Conservation (phyloP, 2,113 vertebrate genomes). For the Blennius ocellaris region DNA sequence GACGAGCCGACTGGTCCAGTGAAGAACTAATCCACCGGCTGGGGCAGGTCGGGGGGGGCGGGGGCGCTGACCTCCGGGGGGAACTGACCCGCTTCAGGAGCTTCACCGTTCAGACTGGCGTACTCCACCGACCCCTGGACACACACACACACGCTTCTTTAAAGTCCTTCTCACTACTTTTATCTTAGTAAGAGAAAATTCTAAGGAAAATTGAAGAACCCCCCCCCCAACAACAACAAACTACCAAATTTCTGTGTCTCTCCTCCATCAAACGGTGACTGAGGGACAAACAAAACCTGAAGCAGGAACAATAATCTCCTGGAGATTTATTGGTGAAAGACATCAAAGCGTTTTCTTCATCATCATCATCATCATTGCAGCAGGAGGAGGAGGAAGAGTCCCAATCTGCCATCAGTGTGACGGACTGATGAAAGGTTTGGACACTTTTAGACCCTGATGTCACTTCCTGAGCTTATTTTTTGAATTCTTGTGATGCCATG, state of each 20-base stretch:
- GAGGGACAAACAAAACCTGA: too few species aligned
- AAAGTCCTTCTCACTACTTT: too few species aligned
- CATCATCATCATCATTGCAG: too few species aligned
- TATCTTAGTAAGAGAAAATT: too few species aligned
- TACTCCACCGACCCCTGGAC: constrained; percentile 77
- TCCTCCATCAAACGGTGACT: too few species aligned
- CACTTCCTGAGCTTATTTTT: constrained; percentile 56
- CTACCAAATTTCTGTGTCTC: too few species aligned
- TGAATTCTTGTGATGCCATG: constrained; percentile 37
- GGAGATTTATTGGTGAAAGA: too few species aligned
- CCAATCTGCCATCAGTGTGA: constrained; percentile 19
- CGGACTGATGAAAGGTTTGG: constrained; percentile 11
- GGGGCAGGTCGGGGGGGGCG: constrained; percentile 51
- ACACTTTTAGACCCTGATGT: constrained; percentile 35
- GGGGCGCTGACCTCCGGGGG: too few species aligned
- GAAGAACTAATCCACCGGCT: constrained; percentile 63
- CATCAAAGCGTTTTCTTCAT: too few species aligned
- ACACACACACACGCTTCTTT: constrained; percentile 48
- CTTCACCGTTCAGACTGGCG: constrained; percentile 68
- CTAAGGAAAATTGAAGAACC: too few species aligned
- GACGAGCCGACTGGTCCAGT: background rate
- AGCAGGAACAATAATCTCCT: too few species aligned
- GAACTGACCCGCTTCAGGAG: background rate
- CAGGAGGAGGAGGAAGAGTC: constrained; percentile 2
- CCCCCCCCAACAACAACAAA: too few species aligned